Percentiles rank a stretch among this genome's conserved stretches.
Evolutionary conservation across 2,888 invertebrate species (phyloP).

Genomic region (Lasioglossum zephyrum): DNA sequence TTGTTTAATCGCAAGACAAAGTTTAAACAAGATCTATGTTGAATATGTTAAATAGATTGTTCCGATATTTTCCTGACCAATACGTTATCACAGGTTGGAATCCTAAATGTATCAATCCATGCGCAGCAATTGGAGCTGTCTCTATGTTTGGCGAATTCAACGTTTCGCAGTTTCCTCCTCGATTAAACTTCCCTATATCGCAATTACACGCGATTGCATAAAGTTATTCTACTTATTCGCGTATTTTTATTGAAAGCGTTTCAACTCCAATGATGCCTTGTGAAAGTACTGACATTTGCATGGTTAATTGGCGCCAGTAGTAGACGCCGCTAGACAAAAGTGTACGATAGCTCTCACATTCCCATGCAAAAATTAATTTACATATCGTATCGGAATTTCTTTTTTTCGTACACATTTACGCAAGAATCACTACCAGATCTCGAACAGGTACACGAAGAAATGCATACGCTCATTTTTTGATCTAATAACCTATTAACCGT

Average conservation of each 20-base stretch:
- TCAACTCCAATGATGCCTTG: slow-evolving; percentile 20
- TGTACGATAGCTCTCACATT: slow-evolving; percentile 23
- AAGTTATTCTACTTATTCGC: slow-evolving; percentile 22
- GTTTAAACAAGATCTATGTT: too few species aligned
- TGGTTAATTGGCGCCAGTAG: slow-evolving; percentile 21
- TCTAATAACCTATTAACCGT: neutral
- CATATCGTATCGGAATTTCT: neutral
- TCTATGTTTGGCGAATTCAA: neutral
- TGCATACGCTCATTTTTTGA: neutral
- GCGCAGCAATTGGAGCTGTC: neutral
- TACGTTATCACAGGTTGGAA: too few species aligned
- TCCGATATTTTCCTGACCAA: too few species aligned
- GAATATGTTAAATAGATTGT: too few species aligned
- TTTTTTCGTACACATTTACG: neutral
- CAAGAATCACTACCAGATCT: neutral
- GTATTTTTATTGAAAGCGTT: slow-evolving; percentile 16
- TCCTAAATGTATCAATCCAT: neutral
- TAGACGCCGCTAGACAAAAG: slow-evolving; percentile 8
- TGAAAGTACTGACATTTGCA: slow-evolving; percentile 43
- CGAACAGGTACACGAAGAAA: neutral
- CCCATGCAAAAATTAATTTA: slow-evolving; percentile 24
- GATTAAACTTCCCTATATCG: neutral
- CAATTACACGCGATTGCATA: neutral
- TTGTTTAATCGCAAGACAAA: too few species aligned
- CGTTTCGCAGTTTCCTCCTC: neutral